Percentiles rank a stretch among this genome's conserved stretches.
phyloP scores from a whole-genome alignment of 2,797 vertebrate species.

The Toxotes lorentzi region DNA sequence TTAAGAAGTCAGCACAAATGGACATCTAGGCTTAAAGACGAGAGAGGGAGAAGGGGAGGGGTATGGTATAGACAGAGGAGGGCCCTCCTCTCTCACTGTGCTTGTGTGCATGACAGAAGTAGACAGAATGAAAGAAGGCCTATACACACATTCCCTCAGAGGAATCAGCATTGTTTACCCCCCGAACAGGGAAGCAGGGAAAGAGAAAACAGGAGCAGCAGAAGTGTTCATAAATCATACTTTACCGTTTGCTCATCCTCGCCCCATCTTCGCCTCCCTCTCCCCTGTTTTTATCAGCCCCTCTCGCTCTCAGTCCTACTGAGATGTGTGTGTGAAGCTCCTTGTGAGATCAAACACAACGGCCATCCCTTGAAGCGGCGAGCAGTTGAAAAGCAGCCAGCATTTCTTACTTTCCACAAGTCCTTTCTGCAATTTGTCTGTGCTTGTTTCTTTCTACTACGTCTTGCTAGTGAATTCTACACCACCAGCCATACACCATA shows the following conservation, averaged over 20 bases:
- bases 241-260: conserved; percentile 54
- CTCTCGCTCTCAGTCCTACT: conserved; percentile 37
- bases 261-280: conserved; percentile 31
- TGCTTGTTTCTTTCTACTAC: conserved; percentile 15
- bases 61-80: conserved; percentile 20
- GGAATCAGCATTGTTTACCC: conserved; percentile 66
- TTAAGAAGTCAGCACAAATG: conserved; percentile 77
- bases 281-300: conserved; percentile 26
- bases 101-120: conserved; percentile 39
- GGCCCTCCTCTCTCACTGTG: conserved; percentile 30
- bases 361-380: conserved; percentile 32
- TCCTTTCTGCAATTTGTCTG: conserved; percentile 35
- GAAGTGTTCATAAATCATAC: conserved; percentile 71
- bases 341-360: conserved; percentile 60
- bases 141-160: conserved; percentile 52
- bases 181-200: conserved; percentile 38
- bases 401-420: conserved; percentile 27
- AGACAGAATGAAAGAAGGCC: conserved; percentile 39
- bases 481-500: background rate
- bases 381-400: conserved; percentile 32
- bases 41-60: conserved; percentile 7
- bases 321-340: conserved; percentile 50
- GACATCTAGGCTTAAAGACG: conserved; percentile 55
- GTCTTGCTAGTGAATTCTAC: conserved; percentile 9
- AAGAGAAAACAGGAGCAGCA: conserved; percentile 46